Percentiles rank a stretch among this genome's conserved stretches.
These are phyloP conservation scores for Hypomecis punctinalis DNA, from an alignment of 2,888 invertebrate species.

Conservation along the genomic window DNA sequence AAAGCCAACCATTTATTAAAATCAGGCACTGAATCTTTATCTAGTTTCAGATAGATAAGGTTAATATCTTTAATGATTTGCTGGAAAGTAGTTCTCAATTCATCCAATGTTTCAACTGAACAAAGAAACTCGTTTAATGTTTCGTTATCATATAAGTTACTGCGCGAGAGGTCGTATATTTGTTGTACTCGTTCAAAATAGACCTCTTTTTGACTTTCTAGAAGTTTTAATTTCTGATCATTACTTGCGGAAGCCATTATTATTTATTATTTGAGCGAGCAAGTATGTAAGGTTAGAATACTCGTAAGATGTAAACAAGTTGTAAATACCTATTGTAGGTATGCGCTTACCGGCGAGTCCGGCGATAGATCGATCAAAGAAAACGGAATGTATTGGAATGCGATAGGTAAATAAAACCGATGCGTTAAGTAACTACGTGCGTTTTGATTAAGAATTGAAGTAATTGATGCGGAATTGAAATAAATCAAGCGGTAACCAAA, in stretches of 20 bases:
- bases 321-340: no score
- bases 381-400: no score
- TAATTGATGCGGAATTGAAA: no score
- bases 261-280: no score
- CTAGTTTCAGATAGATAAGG: background rate
- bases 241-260: background rate
- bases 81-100: background rate
- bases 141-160: background rate
- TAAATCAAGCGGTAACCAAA: no score
- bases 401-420: no score
- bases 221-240: constrained; percentile 6
- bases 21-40: constrained; percentile 3
- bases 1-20: constrained; percentile 7
- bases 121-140: background rate
- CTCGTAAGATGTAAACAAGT: no score
- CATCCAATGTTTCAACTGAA: constrained; percentile 6
- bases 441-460: no score
- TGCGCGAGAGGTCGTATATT: constrained; percentile 4
- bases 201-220: constrained; percentile 2
- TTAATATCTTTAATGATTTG: constrained; percentile 7
- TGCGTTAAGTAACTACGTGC: no score
- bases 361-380: no score
- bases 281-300: no score
- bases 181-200: constrained; percentile 5
- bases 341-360: no score